phyloP scores from a whole-genome alignment of 92 coral and sea anemone genomes.

The Zoanthus solanderi region DNA sequence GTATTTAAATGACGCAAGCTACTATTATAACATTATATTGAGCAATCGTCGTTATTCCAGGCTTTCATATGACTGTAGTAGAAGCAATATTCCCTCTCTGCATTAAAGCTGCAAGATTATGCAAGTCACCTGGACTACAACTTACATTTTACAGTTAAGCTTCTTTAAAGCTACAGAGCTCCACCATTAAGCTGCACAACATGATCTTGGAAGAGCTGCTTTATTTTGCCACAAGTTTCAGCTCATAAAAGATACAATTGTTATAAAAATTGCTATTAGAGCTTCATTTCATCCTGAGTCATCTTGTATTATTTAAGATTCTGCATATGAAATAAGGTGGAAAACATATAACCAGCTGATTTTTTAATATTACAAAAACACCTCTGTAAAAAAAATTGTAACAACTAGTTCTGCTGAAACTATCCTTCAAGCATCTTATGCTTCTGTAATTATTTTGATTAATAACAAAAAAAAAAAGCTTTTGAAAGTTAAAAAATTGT shows the following conservation, averaged over 20 bases:
- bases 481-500: no score
- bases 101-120: background rate
- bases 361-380: no score
- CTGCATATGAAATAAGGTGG: no score
- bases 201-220: constrained; percentile 17
- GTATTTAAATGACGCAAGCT: background rate
- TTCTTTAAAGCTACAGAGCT: constrained; percentile 45
- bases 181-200: constrained; percentile 46
- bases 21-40: background rate
- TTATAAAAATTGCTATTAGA: no score
- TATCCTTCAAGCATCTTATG: no score
- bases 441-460: no score
- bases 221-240: background rate
- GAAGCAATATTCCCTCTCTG: background rate
- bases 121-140: constrained; percentile 27
- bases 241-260: background rate
- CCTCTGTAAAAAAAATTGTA: no score
- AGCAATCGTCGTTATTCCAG: background rate
- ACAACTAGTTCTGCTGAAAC: no score
- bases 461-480: no score
- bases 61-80: background rate
- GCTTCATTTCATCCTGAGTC: no score
- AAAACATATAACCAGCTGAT: no score
- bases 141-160: background rate
- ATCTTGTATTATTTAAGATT: no score